These are phyloP conservation scores for Zygogramma bicolorata DNA, from an alignment of 2,888 invertebrate species.

Conservation along the genomic window DNA sequence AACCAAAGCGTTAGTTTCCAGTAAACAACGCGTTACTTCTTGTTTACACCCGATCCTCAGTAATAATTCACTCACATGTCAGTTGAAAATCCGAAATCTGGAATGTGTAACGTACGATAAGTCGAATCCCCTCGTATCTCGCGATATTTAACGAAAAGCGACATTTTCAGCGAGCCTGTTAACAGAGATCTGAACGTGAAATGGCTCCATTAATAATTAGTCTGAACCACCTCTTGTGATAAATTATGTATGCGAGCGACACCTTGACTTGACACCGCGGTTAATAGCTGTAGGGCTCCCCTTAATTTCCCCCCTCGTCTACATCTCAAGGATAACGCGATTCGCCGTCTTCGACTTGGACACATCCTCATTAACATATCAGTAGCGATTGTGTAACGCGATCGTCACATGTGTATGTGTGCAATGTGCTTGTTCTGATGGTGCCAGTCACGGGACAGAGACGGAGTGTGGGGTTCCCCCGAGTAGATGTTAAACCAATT, in stretches of 20 bases:
- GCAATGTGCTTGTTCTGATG: slow-evolving; percentile 13
- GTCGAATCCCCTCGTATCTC: neutral
- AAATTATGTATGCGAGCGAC: slow-evolving; percentile 61
- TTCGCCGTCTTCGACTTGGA: slow-evolving; percentile 47
- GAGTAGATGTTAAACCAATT: no score
- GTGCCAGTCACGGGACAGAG: slow-evolving; percentile 34
- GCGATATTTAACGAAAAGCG: slow-evolving; percentile 34
- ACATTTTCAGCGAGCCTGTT: slow-evolving; percentile 47
- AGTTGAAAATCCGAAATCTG: slow-evolving; percentile 28
- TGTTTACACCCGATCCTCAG: slow-evolving; percentile 15
- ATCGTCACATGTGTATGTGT: slow-evolving; percentile 5
- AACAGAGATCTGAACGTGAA: slow-evolving; percentile 54
- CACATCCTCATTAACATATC: slow-evolving; percentile 58
- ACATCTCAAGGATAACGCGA: slow-evolving; percentile 54
- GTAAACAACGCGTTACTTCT: neutral
- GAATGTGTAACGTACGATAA: slow-evolving; percentile 4
- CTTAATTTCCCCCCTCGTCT: slow-evolving; percentile 26
- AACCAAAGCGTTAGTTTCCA: neutral
- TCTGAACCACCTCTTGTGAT: slow-evolving; percentile 56
- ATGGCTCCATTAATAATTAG: slow-evolving; percentile 56
- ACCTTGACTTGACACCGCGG: slow-evolving; percentile 61
- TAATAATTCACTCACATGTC: slow-evolving; percentile 34
- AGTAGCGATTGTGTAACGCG: slow-evolving; percentile 49
- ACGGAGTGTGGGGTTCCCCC: neutral
- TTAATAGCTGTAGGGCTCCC: slow-evolving; percentile 54